Conservation (phyloP, 2,888 invertebrate genomes). For the Dolichopus griseipennis region DNA sequence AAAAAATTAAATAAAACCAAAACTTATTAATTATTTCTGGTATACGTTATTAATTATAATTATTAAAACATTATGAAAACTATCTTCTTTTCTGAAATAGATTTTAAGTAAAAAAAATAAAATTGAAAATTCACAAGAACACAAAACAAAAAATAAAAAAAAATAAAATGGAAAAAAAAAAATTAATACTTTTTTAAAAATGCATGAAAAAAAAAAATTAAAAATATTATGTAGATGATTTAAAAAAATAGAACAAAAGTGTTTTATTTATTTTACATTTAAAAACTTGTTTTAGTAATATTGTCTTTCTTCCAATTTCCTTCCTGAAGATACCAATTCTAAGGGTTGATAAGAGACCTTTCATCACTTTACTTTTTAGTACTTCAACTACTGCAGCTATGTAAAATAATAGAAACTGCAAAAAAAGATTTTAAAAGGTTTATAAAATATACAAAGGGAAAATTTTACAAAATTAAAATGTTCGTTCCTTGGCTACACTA, state of each 20-base stretch:
- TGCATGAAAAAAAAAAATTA: neutral
- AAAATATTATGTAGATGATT: conserved; percentile 5
- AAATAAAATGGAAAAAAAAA: neutral
- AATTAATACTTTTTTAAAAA: conserved; percentile 3
- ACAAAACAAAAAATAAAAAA: neutral
- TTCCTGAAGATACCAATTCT: no score
- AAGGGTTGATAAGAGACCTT: no score
- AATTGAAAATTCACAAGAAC: neutral
- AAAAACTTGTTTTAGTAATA: no score
- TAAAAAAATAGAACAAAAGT: neutral
- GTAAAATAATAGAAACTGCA: no score
- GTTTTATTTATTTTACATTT: neutral
- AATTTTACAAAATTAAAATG: no score
- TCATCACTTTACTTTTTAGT: no score
- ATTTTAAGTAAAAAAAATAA: neutral
- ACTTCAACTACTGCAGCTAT: no score
- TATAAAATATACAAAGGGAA: no score
- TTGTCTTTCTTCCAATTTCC: no score
- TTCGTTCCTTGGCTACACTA: no score
- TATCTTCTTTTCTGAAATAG: conserved; percentile 6
- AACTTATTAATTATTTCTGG: neutral
- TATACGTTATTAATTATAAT: conserved; percentile 1
- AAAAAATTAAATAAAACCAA: neutral
- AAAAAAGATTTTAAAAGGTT: no score
- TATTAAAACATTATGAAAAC: neutral